These are phyloP conservation scores for Spilarctia lutea DNA, from an alignment of 2,888 invertebrate species.

Conservation along the genomic window DNA sequence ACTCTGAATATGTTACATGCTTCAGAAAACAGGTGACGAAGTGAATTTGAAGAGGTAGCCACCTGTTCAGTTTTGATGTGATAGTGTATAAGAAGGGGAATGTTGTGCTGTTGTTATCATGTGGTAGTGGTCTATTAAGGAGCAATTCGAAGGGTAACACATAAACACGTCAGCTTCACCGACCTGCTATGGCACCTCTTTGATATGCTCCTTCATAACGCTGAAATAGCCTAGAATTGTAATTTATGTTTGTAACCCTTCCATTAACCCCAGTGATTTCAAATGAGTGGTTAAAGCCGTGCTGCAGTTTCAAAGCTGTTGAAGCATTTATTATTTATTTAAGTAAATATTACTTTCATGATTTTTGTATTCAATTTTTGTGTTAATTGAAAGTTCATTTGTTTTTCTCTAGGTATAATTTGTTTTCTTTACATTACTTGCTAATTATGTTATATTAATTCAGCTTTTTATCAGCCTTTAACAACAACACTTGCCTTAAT, in stretches of 20 bases:
- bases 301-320: background rate
- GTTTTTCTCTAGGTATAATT: background rate
- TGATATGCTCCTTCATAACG: background rate
- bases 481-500: background rate
- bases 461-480: background rate
- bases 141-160: background rate
- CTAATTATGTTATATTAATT: background rate
- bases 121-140: background rate
- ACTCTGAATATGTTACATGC: conserved; percentile 98
- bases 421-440: background rate
- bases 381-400: background rate
- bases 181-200: background rate
- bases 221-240: background rate
- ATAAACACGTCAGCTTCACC: background rate
- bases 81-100: conserved; percentile 25
- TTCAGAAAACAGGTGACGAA: conserved; percentile 89
- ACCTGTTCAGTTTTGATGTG: conserved; percentile 68
- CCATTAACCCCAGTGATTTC: conserved; percentile 7
- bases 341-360: background rate
- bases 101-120: conserved; percentile 35
- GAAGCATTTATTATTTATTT: background rate
- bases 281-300: conserved; percentile 9
- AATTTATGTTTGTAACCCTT: background rate
- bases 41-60: conserved; percentile 88
- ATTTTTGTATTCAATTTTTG: background rate